A percentile compares a stretch with the other conserved stretches of the same genome.
These are phyloP conservation scores for Agapornis canus DNA, from an alignment of 2,797 vertebrate genomes.

Conservation along the genomic window DNA sequence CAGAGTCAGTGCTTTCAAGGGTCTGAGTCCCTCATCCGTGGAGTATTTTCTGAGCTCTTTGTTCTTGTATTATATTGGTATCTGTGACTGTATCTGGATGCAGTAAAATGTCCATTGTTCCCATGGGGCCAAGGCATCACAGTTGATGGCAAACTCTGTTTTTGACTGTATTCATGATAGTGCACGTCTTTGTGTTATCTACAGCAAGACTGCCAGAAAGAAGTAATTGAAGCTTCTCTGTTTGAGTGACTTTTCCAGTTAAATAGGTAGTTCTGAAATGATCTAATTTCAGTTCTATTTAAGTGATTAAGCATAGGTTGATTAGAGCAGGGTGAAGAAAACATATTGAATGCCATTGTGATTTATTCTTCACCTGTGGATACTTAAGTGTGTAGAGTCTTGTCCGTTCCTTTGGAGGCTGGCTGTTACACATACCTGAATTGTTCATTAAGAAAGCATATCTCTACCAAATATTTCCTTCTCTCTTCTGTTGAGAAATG, in stretches of 20 bases:
- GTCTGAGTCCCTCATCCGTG: not conserved
- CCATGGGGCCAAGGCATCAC: not conserved
- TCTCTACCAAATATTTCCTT: not conserved
- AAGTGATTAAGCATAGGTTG: not conserved
- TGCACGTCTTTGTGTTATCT: not conserved
- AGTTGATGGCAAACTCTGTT: not conserved
- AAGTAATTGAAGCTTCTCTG: not conserved
- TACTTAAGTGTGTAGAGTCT: not conserved
- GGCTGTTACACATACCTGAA: fast-evolving
- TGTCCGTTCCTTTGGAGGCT: not conserved
- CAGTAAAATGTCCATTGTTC: not conserved
- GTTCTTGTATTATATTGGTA: not conserved
- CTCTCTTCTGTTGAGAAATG: not conserved
- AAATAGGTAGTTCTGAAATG: not conserved
- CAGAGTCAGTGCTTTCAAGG: not conserved
- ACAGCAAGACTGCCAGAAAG: not conserved
- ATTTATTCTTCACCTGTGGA: not conserved
- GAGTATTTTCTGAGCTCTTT: not conserved
- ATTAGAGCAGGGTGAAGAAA: not conserved
- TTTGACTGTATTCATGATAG: not conserved
- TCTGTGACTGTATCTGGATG: not conserved
- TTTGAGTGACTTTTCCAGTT: not conserved
- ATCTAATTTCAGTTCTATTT: not conserved
- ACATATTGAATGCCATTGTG: not conserved
- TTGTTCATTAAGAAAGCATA: not conserved